Conservation (phyloP, 2,888 invertebrate species). For the Caenorhabditis sp. region DNA sequence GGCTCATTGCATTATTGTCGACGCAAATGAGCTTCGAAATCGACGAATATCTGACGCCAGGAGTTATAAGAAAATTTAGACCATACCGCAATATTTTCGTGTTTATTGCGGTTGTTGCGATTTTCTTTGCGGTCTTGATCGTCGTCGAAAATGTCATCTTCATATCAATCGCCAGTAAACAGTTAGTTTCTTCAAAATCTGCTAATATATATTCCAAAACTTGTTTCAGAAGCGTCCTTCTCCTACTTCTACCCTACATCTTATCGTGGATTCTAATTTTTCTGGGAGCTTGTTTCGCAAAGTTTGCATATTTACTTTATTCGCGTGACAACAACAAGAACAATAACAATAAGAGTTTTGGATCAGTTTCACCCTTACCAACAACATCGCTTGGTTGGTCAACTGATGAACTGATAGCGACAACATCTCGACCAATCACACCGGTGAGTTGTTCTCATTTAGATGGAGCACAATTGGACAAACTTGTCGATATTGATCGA, state of each 20-base stretch:
- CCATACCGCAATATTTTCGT: slow-evolving; percentile 34
- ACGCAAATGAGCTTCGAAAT: slow-evolving; percentile 24
- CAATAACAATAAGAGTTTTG: slow-evolving; percentile 4
- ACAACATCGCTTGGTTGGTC: slow-evolving; percentile 15
- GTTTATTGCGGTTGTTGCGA: slow-evolving; percentile 19
- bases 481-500: slow-evolving; percentile 29
- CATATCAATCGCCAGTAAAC: slow-evolving; percentile 32
- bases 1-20: not conserved
- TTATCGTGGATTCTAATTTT: slow-evolving; percentile 38
- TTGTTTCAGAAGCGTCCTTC: slow-evolving; percentile 24
- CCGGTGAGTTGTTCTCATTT: slow-evolving; percentile 16
- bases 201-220: not conserved
- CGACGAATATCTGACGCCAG: slow-evolving; percentile 34
- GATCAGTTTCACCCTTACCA: not conserved
- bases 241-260: slow-evolving; percentile 36
- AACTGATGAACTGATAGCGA: slow-evolving; percentile 5
- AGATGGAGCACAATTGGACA: not conserved
- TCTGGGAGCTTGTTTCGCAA: slow-evolving; percentile 31
- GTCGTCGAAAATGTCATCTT: slow-evolving; percentile 37
- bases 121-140: slow-evolving; percentile 32
- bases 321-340: slow-evolving; percentile 3
- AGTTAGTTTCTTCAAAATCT: slow-evolving; percentile 12
- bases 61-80: slow-evolving; percentile 30
- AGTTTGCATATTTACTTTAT: slow-evolving; percentile 33
- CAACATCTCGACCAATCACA: slow-evolving; percentile 15